Percentiles rank a stretch among this genome's conserved stretches.
These are phyloP conservation scores for Protobothrops mucrosquamatus DNA, from an alignment of 2,113 vertebrate genomes.

Conservation along the genomic window DNA sequence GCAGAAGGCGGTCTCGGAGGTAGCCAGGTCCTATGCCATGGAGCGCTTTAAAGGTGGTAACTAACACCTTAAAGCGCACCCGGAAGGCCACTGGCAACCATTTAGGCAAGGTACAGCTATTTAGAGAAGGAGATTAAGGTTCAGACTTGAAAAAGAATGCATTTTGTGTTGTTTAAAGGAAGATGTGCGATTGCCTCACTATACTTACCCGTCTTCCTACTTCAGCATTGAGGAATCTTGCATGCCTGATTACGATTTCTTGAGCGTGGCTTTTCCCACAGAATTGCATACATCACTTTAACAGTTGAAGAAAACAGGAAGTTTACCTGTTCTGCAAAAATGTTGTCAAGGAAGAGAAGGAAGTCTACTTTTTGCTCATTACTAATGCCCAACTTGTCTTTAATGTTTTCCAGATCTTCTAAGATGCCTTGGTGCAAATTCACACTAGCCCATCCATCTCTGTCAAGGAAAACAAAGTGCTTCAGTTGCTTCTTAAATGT, in stretches of 20 bases:
- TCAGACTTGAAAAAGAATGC: not conserved
- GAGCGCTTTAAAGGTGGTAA: no score
- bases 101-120: not conserved
- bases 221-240: not conserved
- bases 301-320: not conserved
- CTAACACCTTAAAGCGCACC: no score
- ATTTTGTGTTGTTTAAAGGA: not conserved
- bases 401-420: conserved; percentile 83
- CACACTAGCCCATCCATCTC: conserved; percentile 70
- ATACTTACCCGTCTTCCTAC: not conserved
- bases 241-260: not conserved
- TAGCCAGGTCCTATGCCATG: no score
- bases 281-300: not conserved
- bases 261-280: not conserved
- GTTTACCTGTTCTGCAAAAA: conserved; percentile 87
- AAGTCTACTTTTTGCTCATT: conserved; percentile 78
- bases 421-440: conserved; percentile 77
- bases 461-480: conserved; percentile 49
- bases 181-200: not conserved
- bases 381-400: conserved; percentile 75
- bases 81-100: no score
- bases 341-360: conserved; percentile 85
- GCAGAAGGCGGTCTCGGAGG: no score
- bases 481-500: not conserved
- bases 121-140: not conserved